phyloP scores from a whole-genome alignment of 2,113 vertebrate genomes.

The Dicentrarchus labrax region DNA sequence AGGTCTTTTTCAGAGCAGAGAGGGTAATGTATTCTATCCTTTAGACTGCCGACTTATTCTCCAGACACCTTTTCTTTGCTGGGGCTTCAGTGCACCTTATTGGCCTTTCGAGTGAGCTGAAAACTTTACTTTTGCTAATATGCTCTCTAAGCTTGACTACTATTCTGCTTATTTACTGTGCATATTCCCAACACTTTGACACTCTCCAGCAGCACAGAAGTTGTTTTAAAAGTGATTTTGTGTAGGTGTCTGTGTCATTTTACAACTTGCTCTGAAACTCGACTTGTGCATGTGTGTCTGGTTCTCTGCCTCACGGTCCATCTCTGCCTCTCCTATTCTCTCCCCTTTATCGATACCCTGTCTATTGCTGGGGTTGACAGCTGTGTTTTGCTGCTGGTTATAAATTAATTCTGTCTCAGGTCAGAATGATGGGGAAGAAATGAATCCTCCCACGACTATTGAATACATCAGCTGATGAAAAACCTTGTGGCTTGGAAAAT shows the following conservation, averaged over 20 bases:
- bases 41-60: slow-evolving; percentile 31
- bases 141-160: slow-evolving; percentile 17
- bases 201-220: background rate
- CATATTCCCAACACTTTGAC: slow-evolving; percentile 18
- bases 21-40: slow-evolving; percentile 60
- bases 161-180: slow-evolving; percentile 22
- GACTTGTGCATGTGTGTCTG: slow-evolving; percentile 3
- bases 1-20: slow-evolving; percentile 41
- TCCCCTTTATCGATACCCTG: slow-evolving; percentile 47
- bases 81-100: slow-evolving; percentile 46
- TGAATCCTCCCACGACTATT: slow-evolving; percentile 1
- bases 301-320: background rate
- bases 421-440: slow-evolving; percentile 41
- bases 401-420: slow-evolving; percentile 34
- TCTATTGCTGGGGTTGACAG: slow-evolving; percentile 44
- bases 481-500: slow-evolving; percentile 6
- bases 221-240: slow-evolving; percentile 34
- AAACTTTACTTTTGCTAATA: slow-evolving; percentile 49
- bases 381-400: slow-evolving; percentile 39
- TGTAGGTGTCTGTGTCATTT: slow-evolving; percentile 39
- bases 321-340: slow-evolving; percentile 26
- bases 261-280: slow-evolving; percentile 10
- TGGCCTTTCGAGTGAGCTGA: slow-evolving; percentile 54
- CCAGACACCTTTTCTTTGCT: slow-evolving; percentile 36
- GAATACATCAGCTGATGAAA: slow-evolving; percentile 27